Base-by-base conservation (phyloP, 2,888 invertebrate genomes). In the Melanophora roralis region DNA sequence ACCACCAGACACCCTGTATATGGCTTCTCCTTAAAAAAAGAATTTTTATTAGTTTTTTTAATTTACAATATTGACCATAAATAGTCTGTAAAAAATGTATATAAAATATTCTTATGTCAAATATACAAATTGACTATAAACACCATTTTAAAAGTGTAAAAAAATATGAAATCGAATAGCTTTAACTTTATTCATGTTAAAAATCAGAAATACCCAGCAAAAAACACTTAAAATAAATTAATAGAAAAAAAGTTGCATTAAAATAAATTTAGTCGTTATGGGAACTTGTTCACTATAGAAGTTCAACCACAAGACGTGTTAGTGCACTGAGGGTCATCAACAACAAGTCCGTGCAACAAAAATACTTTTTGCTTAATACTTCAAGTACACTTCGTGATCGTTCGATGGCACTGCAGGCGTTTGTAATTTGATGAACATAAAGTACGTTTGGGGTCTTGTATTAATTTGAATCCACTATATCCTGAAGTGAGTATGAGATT, bases 241-340 rank as follows among this genome's bases (percentile, higher is more conserved):
- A 51, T 32, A 53, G 12, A 23, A 34, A 27, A 38, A 59, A 59
- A 47, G 27, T 19, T 16, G 32, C 40, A 14, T 65, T 32, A 57
- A 57, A 47, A 27, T 47, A 16, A 69, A 76, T 69, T 69, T 40
- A 76, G 69, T 76, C 76, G 62, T 62, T 76, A 76, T 76, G 76
- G 47, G 76, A 76, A 76, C 45, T 68, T 64, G 14, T 43, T 27
- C 12, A 40, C 16, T 27, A 40, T 73, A 59, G 57, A 69, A 71
- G 69, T 62, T 64, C 60, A 81, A 79, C 81, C 79, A 49, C 79
- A 79, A 65, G 67, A 81, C 79, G 64, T 79, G 81, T 73, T 71
- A 40, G 69, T 62, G 59, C 81, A 19, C 55, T 68, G 73, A 51
- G 65, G 81, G 79, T 81, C 81, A 81, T 12, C 16, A 40, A 23